Conservation (phyloP, 64 coral and sea anemone species). For the Montipora cactus region DNA sequence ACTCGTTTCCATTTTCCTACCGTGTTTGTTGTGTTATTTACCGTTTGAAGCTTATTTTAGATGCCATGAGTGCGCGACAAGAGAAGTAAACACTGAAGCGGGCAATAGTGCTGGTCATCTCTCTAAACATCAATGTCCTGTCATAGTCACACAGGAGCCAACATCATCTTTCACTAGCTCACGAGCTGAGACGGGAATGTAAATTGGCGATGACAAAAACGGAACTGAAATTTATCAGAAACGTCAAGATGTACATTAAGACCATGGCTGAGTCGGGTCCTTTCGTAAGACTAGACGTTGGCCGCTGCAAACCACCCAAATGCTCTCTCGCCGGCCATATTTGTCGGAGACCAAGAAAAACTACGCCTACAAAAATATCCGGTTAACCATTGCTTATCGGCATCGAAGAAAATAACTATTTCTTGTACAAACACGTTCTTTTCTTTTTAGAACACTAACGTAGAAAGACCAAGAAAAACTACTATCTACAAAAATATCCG, state of each 20-base stretch:
- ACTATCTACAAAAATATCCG: too few relatives aligned
- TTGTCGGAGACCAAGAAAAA: too few relatives aligned
- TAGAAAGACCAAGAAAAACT: too few relatives aligned
- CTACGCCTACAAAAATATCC: too few relatives aligned
- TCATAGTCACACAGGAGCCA: background rate
- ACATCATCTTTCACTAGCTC: background rate
- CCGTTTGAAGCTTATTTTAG: constrained; percentile 76
- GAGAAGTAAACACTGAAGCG: background rate
- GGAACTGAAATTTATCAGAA: background rate
- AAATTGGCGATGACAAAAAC: background rate
- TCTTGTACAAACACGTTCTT: too few relatives aligned
- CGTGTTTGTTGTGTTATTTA: constrained; percentile 85
- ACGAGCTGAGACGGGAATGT: background rate
- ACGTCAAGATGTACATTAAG: background rate
- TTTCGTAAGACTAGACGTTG: too few relatives aligned
- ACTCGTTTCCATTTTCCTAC: constrained; percentile 68
- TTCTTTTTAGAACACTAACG: too few relatives aligned
- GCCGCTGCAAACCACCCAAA: too few relatives aligned
- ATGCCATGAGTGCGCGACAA: constrained; percentile 25
- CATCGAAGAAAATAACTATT: too few relatives aligned
- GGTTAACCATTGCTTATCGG: too few relatives aligned
- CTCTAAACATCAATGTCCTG: background rate
- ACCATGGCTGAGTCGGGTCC: too few relatives aligned
- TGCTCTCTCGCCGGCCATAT: too few relatives aligned
- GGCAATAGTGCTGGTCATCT: background rate